phyloP scores from a whole-genome alignment of 2,113 vertebrate species.

The Protomyctophum bolini region DNA sequence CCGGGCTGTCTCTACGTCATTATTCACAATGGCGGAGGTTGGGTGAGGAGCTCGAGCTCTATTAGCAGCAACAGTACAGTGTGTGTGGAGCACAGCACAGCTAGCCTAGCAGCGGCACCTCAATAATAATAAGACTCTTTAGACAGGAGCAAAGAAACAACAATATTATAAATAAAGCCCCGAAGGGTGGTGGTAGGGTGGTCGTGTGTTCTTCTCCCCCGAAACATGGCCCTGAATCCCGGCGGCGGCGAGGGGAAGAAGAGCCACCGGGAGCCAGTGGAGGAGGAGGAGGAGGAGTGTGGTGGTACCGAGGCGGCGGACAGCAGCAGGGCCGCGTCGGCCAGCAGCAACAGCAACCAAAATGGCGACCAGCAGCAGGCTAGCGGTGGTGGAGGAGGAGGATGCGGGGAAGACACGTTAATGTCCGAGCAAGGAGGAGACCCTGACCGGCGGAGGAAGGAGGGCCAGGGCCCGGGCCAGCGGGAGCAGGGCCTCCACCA shows the following conservation, averaged over 20 bases:
- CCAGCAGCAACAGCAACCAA: conserved; percentile 81
- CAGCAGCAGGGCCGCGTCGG: conserved; percentile 52
- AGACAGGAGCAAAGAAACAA: no score
- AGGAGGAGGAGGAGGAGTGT: no score
- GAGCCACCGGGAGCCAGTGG: no score
- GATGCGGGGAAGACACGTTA: conserved; percentile 76
- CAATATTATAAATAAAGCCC: no score
- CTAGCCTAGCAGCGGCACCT: no score
- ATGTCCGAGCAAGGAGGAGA: conserved; percentile 76
- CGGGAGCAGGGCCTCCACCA: conserved; percentile 17
- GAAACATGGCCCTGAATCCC: conserved; percentile 80
- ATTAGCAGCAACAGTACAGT: conserved; percentile 1
- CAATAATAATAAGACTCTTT: no score
- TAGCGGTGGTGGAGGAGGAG: conserved; percentile 4
- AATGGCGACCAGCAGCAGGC: conserved; percentile 85
- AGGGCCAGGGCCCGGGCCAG: neutral
- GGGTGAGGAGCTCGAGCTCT: conserved; percentile 75
- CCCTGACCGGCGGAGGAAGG: conserved; percentile 69
- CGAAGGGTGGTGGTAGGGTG: no score
- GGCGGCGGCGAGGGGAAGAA: conserved; percentile 65
- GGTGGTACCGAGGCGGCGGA: conserved; percentile 45
- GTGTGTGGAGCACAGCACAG: conserved; percentile 61
- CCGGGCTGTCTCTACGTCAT: conserved; percentile 71
- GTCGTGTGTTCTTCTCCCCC: no score
- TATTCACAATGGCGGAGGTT: conserved; percentile 84